phyloP scores from a whole-genome alignment of 23 tunicate genomes.

The Clavelina lepadiformis region DNA sequence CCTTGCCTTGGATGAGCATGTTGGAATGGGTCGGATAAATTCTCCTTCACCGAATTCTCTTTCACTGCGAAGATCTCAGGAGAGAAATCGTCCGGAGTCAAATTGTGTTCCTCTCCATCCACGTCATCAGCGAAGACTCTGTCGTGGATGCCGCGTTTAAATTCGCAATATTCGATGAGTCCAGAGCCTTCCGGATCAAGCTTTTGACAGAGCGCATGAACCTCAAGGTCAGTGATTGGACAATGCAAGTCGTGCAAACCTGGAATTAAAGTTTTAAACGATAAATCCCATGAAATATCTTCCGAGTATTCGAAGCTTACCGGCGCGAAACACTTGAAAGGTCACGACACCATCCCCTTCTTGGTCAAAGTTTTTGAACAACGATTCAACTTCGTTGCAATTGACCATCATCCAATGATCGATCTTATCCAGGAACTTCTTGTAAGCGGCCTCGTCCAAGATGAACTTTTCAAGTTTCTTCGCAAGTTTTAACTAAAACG shows the following conservation, averaged over 20 bases:
- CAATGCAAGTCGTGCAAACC: conserved; percentile 59
- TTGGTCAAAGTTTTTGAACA: conserved; percentile 51
- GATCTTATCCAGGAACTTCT: conserved; percentile 50
- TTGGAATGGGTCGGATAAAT: conserved; percentile 38
- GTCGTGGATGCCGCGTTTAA: conserved; percentile 54
- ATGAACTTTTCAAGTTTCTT: conserved; percentile 47
- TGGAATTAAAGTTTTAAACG: conserved; percentile 5
- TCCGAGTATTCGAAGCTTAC: conserved; percentile 7
- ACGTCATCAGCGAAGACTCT: conserved; percentile 13
- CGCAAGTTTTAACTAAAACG: conserved; percentile 51
- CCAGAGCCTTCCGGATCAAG: conserved; percentile 77
- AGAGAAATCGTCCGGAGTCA: conserved; percentile 40
- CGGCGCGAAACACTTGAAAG: conserved; percentile 52
- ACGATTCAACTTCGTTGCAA: conserved; percentile 16
- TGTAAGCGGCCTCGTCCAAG: conserved; percentile 23
- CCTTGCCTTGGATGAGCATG: conserved; percentile 44
- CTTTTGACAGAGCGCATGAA: conserved; percentile 30
- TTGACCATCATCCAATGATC: conserved; percentile 69
- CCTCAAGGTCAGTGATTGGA: conserved; percentile 65
- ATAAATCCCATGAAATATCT: neutral
- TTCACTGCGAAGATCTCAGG: conserved; percentile 23
- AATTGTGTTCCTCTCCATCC: conserved; percentile 9
- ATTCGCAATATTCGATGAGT: conserved; percentile 56
- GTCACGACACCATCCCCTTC: conserved; percentile 66
- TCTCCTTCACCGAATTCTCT: conserved; percentile 15